These are phyloP conservation scores for Gallinago paraguaiae DNA, from an alignment of 2,113 vertebrate genomes.

Conservation along the genomic window DNA sequence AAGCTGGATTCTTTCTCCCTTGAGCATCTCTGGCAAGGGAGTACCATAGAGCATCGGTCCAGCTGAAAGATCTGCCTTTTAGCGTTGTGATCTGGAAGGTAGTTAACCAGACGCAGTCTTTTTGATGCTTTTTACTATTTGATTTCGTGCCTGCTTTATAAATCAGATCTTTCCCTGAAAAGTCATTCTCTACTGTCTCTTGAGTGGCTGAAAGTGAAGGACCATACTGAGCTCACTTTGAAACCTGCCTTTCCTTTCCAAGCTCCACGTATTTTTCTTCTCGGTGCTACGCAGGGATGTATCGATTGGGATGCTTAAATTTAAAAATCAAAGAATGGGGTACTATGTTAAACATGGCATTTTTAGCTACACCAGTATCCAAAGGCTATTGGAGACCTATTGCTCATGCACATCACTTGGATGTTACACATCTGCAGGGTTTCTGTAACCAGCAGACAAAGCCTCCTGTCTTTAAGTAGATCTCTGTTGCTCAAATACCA, in stretches of 20 bases:
- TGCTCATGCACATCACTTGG: background rate
- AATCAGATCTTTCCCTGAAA: background rate
- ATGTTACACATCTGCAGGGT: background rate
- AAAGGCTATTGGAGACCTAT: background rate
- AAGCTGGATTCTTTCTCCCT: background rate
- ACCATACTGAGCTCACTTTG: background rate
- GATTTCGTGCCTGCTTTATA: background rate
- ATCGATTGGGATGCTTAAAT: background rate
- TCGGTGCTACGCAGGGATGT: background rate
- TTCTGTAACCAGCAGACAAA: background rate
- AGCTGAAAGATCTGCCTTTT: background rate
- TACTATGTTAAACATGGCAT: rapidly evolving
- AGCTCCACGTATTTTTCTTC: background rate
- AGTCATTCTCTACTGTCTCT: background rate
- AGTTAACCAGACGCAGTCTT: background rate
- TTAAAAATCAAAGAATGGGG: background rate
- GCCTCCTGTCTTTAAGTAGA: background rate
- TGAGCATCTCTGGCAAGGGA: background rate
- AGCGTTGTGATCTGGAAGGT: background rate
- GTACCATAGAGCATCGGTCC: rapidly evolving
- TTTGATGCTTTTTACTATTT: background rate
- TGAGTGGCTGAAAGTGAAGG: background rate
- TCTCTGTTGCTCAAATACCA: background rate
- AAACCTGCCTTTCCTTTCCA: background rate
- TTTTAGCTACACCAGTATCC: background rate